Evolutionary conservation across 2,113 vertebrate genomes (phyloP).

Genomic region (Acrocephalus kingi): DNA sequence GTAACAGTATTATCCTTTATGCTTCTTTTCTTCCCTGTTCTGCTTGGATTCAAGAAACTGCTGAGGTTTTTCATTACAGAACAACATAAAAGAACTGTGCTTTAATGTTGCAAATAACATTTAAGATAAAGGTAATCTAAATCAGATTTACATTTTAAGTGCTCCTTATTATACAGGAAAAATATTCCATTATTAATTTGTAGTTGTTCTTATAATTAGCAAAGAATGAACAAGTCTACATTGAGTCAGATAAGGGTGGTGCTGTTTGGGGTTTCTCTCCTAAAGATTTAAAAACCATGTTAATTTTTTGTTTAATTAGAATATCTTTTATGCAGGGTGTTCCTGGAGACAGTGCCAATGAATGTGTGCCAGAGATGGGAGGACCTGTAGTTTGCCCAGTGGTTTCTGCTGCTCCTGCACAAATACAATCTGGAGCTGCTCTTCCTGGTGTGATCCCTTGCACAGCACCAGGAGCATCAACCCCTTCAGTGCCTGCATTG

Average conservation of each 20-base stretch:
- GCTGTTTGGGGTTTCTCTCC: background rate
- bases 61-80: background rate
- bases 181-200: background rate
- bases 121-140: background rate
- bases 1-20: background rate
- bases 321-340: constrained; percentile 44
- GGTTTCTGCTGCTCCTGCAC: background rate
- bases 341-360: background rate
- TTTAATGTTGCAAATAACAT: background rate
- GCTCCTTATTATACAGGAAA: background rate
- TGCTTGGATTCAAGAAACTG: background rate
- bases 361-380: constrained; percentile 24
- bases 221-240: background rate
- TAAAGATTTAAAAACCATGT: background rate
- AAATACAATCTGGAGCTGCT: background rate
- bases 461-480: background rate
- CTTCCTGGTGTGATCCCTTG: background rate
- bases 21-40: background rate
- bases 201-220: background rate
- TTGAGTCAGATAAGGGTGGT: background rate
- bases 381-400: background rate
- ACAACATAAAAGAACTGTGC: background rate
- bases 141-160: background rate
- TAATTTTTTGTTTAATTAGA: background rate
- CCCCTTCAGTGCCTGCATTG: background rate